Conservation (phyloP, 1,140 invertebrate genomes). For the Bombus waltoni region DNA sequence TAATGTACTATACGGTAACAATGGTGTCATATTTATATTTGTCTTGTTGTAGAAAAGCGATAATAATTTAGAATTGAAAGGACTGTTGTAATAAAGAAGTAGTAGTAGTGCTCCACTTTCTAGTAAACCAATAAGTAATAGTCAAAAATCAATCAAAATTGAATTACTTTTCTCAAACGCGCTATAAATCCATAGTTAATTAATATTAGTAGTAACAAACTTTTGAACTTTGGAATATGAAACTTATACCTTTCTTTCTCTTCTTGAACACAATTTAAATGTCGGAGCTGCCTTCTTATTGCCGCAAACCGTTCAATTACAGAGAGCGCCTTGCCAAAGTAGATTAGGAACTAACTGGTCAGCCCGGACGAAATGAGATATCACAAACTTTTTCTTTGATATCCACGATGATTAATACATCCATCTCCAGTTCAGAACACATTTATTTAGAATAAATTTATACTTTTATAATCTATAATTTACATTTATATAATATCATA, state of each 20-base stretch:
- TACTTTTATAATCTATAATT: no score
- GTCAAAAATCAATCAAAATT: background rate
- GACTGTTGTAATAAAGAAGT: background rate
- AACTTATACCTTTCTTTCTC: background rate
- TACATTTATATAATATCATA: no score
- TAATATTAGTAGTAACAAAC: background rate
- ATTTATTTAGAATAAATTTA: no score
- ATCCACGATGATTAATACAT: no score
- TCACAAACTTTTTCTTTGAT: no score
- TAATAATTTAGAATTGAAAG: background rate
- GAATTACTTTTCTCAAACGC: background rate
- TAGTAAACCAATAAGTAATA: background rate
- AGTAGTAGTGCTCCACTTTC: background rate
- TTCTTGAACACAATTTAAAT: background rate
- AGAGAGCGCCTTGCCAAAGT: background rate
- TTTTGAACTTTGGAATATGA: background rate
- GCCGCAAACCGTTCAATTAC: background rate
- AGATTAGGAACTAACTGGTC: background rate
- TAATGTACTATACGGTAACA: background rate
- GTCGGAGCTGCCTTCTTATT: background rate
- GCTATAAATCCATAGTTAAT: background rate
- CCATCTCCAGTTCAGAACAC: no score
- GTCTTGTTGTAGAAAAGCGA: background rate
- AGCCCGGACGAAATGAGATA: no score
- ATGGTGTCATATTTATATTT: background rate